Conservation (phyloP, 1,140 invertebrate species). For the Tribolium madens region DNA sequence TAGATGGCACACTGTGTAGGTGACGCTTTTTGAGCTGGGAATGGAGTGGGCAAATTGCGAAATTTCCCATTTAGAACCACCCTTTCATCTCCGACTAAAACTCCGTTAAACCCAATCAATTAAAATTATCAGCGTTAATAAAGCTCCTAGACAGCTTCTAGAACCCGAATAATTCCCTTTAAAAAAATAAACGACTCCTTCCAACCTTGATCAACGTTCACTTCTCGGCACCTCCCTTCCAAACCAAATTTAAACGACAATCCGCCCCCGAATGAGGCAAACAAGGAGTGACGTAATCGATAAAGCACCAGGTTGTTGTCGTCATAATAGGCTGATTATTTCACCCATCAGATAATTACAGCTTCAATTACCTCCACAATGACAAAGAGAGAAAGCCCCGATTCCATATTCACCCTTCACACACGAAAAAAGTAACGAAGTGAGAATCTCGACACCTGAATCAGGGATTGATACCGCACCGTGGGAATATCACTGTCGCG, state of each 20-base stretch:
- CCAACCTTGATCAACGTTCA: not conserved
- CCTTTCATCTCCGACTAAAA: too few species aligned
- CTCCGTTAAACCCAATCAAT: too few species aligned
- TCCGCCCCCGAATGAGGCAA: not conserved
- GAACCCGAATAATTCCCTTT: too few species aligned
- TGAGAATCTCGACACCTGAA: not conserved
- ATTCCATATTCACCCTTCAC: not conserved
- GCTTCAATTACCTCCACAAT: slow-evolving; percentile 22
- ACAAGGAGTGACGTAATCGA: slow-evolving; percentile 20
- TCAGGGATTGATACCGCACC: slow-evolving; percentile 5
- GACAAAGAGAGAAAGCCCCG: not conserved
- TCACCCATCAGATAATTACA: slow-evolving; percentile 26
- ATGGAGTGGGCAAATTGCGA: too few species aligned
- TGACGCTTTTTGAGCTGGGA: too few species aligned
- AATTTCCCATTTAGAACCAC: too few species aligned
- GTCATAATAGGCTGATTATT: slow-evolving; percentile 25
- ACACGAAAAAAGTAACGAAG: not conserved
- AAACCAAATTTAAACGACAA: not conserved
- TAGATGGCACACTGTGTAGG: too few species aligned
- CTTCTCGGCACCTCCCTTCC: not conserved
- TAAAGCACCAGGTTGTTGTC: slow-evolving; percentile 20
- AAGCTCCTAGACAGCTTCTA: too few species aligned
- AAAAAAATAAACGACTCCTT: too few species aligned
- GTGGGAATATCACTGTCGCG: not conserved
- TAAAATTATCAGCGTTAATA: too few species aligned